phyloP scores from a whole-genome alignment of 1,140 invertebrate species.

The Calliopsis andreniformis region DNA sequence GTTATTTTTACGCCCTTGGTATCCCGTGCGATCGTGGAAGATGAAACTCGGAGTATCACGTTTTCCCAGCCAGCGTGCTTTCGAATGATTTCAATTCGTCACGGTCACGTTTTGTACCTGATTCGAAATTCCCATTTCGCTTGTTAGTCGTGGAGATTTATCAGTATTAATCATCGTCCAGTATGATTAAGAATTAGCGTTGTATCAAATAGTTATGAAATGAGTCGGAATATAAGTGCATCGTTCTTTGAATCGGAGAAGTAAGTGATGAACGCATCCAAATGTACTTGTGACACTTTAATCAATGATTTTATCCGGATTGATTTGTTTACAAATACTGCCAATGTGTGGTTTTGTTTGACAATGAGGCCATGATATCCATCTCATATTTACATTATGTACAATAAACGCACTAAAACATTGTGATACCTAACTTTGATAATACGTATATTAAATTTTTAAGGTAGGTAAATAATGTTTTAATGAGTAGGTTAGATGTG shows the following conservation, averaged over 20 bases:
- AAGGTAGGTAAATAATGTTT: slow-evolving; percentile 42
- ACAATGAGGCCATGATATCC: slow-evolving; percentile 29
- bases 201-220: neutral
- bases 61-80: neutral
- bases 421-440: slow-evolving; percentile 41
- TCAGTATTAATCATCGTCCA: neutral
- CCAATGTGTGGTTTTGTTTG: slow-evolving; percentile 42
- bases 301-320: slow-evolving; percentile 32
- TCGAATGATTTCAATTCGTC: neutral
- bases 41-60: neutral
- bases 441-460: slow-evolving; percentile 15
- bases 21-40: neutral
- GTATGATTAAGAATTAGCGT: neutral
- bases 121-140: neutral
- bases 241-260: neutral
- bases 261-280: slow-evolving; percentile 4
- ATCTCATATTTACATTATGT: slow-evolving; percentile 33
- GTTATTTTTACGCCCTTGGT: no score
- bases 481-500: neutral
- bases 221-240: neutral
- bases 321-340: slow-evolving; percentile 56
- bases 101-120: neutral
- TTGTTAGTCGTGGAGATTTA: neutral
- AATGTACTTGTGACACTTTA: neutral
- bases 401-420: slow-evolving; percentile 50